Percentiles rank a stretch among this genome's conserved stretches.
Evolutionary conservation across 2,888 invertebrate species (phyloP).

Genomic region (Lamproptera curius): DNA sequence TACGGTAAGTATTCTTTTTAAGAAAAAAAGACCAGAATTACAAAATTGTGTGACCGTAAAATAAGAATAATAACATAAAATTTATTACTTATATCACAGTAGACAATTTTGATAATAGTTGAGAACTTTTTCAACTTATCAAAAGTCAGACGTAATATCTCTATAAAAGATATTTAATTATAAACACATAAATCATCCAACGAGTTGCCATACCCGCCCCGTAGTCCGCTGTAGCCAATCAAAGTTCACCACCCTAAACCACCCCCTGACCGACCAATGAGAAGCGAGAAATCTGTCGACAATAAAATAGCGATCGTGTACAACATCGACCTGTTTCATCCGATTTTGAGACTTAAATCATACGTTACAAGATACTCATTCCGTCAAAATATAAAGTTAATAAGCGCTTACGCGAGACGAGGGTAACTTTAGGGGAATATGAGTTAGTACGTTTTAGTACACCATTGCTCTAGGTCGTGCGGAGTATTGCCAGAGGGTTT

Average conservation of each 20-base stretch:
- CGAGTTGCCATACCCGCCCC: slow-evolving; percentile 42
- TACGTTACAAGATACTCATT: slow-evolving; percentile 21
- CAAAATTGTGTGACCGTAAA: too few relatives aligned
- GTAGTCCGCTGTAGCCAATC: slow-evolving; percentile 62
- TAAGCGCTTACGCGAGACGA: slow-evolving; percentile 44
- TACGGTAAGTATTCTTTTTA: too few relatives aligned
- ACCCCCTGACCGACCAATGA: slow-evolving; percentile 54
- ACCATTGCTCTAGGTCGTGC: slow-evolving; percentile 20
- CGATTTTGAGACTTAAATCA: slow-evolving; percentile 25
- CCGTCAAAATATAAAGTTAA: slow-evolving; percentile 40
- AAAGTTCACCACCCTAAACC: slow-evolving; percentile 40
- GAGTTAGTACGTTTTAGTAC: slow-evolving; percentile 52
- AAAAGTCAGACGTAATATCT: not conserved
- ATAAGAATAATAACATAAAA: not conserved
- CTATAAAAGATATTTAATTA: not conserved
- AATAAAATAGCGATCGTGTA: slow-evolving; percentile 39
- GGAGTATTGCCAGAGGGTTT: not conserved
- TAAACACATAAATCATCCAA: not conserved
- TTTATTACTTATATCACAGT: not conserved
- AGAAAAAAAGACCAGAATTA: too few relatives aligned
- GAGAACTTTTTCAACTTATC: not conserved
- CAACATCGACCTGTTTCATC: not conserved
- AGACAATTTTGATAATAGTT: not conserved
- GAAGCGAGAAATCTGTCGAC: slow-evolving; percentile 54
- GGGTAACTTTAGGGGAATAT: slow-evolving; percentile 38